Conservation (phyloP, 2,113 vertebrate genomes). For the Drymodes brunneopygia region DNA sequence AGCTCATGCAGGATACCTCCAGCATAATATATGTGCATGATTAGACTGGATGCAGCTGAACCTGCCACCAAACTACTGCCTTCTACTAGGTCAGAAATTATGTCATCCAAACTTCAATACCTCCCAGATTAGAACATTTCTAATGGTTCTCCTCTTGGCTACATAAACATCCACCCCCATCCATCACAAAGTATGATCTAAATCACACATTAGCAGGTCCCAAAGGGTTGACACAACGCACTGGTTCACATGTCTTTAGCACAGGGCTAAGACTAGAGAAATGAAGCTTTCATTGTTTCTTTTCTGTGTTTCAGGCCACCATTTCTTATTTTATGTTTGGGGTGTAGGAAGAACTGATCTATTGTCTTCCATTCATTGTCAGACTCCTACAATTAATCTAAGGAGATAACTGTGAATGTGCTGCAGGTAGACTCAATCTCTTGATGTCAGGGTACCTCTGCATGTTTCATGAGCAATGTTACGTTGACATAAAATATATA, state of each 20-base stretch:
- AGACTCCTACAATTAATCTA: not conserved
- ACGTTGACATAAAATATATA: not conserved
- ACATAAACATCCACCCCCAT: not conserved
- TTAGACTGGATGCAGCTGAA: not conserved
- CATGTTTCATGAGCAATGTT: not conserved
- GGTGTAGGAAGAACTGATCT: not conserved
- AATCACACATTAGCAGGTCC: not conserved
- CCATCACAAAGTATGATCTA: not conserved
- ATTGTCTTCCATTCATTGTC: not conserved
- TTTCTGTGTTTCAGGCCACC: not conserved
- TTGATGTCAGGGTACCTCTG: not conserved
- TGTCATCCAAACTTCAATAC: not conserved
- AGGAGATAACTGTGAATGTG: not conserved
- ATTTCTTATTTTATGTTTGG: not conserved
- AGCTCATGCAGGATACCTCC: not conserved
- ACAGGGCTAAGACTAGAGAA: not conserved
- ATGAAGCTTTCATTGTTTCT: rapidly evolving
- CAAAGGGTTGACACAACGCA: not conserved
- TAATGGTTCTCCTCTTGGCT: not conserved
- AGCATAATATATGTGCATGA: not conserved
- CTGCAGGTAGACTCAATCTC: not conserved
- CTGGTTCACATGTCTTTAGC: not conserved
- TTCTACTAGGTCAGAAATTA: not conserved
- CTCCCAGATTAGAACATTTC: not conserved
- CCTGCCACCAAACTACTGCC: not conserved